phyloP scores from a whole-genome alignment of 2,888 invertebrate genomes.

The Spicauda simplicius region DNA sequence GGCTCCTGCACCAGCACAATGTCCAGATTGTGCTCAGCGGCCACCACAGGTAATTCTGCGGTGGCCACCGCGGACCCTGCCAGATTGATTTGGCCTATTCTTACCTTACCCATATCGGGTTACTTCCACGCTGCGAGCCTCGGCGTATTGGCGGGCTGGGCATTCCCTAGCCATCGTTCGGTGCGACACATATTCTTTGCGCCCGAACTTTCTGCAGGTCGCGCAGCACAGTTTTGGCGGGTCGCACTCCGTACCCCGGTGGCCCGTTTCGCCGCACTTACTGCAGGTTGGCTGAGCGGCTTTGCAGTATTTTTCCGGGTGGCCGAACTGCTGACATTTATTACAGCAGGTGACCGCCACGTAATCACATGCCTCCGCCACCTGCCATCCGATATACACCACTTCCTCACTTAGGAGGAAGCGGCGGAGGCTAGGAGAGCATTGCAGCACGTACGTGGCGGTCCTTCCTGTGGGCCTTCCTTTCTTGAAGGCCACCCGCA shows the following conservation, averaged over 20 bases:
- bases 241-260: neutral
- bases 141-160: too few relatives aligned
- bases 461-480: neutral
- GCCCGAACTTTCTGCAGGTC: slow-evolving; percentile 24
- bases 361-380: too few relatives aligned
- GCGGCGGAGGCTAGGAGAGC: slow-evolving; percentile 3
- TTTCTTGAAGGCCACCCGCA: too few relatives aligned
- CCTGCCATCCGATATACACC: too few relatives aligned
- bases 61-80: neutral
- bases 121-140: slow-evolving; percentile 2
- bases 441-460: slow-evolving; percentile 2
- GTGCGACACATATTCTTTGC: neutral
- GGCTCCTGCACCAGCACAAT: neutral
- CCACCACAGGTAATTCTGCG: neutral
- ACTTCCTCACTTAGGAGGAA: neutral
- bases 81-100: neutral
- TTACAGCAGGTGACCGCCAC: neutral
- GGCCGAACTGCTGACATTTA: slow-evolving; percentile 42
- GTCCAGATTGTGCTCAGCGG: neutral
- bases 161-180: slow-evolving; percentile 8
- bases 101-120: slow-evolving; percentile 13
- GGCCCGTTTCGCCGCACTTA: neutral
- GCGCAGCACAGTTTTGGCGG: slow-evolving; percentile 28
- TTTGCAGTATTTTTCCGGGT: slow-evolving; percentile 40
- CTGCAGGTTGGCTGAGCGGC: neutral